Evolutionary conservation across 2,113 vertebrate species (phyloP).

Genomic region (Chlorodrepanis virens): DNA sequence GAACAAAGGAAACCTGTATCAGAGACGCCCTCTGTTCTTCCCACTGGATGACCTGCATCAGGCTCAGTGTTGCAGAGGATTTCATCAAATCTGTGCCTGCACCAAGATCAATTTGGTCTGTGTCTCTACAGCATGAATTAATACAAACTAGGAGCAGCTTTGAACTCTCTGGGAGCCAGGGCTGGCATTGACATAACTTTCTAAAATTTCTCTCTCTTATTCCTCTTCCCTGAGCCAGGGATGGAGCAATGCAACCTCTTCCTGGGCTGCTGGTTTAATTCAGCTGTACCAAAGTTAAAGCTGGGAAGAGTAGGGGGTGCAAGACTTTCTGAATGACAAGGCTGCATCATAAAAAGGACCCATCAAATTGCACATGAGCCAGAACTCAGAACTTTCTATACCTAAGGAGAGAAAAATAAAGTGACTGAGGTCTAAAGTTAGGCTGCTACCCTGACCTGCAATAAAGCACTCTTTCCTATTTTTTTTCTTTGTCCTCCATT

Average conservation of each 20-base stretch:
- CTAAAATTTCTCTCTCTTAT: neutral
- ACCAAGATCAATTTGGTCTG: neutral
- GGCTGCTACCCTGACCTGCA: neutral
- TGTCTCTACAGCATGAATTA: neutral
- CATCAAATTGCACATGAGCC: neutral
- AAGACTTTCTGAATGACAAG: neutral
- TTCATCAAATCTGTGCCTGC: neutral
- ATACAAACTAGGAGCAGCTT: neutral
- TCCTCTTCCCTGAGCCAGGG: neutral
- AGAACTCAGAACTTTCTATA: neutral
- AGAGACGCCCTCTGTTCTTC: neutral
- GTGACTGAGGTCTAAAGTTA: neutral
- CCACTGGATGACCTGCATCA: neutral
- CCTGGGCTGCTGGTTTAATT: neutral
- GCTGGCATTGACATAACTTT: neutral
- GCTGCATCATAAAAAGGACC: neutral
- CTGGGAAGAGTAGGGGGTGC: neutral
- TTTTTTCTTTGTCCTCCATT: neutral
- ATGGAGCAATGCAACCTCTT: neutral
- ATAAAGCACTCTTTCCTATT: neutral
- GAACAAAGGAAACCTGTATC: neutral
- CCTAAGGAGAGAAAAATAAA: neutral
- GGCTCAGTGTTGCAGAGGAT: neutral
- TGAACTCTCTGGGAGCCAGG: neutral
- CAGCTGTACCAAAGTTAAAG: neutral